These are phyloP conservation scores for Eristalis intricaria DNA, from an alignment of 2,888 invertebrate genomes.

Conservation along the genomic window DNA sequence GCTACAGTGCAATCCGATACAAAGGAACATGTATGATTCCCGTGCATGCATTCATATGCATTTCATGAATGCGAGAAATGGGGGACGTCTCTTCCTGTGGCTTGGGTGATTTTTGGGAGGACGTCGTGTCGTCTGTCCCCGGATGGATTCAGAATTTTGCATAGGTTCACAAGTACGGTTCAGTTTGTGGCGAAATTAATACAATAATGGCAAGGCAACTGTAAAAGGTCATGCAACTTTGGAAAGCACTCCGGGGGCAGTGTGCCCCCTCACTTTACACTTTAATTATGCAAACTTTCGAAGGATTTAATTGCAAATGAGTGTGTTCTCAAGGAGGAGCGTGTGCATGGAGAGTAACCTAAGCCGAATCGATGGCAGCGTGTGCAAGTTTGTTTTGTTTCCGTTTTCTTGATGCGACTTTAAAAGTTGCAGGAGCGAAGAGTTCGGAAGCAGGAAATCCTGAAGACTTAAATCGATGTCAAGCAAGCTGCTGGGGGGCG, in stretches of 20 bases:
- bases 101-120: background rate
- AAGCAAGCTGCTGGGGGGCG: background rate
- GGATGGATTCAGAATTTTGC: conserved; percentile 43
- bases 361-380: background rate
- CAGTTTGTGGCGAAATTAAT: conserved; percentile 45
- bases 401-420: background rate
- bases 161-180: conserved; percentile 62
- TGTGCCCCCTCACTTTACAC: background rate
- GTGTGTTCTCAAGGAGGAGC: background rate
- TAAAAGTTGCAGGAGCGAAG: background rate
- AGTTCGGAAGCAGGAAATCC: background rate
- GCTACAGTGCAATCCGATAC: conserved; percentile 20
- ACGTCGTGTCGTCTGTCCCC: background rate
- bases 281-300: conserved; percentile 43
- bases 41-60: conserved; percentile 59
- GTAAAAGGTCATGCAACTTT: conserved; percentile 36
- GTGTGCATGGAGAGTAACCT: background rate
- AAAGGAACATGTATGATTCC: conserved; percentile 57
- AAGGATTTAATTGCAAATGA: conserved; percentile 12
- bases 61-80: conserved; percentile 50
- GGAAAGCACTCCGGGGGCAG: background rate
- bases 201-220: conserved; percentile 48
- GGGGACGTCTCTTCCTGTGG: background rate
- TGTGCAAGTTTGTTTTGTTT: background rate
- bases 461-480: background rate